Base-by-base conservation (phyloP, 2,113 vertebrate species). In the Oophaga pumilio region DNA sequence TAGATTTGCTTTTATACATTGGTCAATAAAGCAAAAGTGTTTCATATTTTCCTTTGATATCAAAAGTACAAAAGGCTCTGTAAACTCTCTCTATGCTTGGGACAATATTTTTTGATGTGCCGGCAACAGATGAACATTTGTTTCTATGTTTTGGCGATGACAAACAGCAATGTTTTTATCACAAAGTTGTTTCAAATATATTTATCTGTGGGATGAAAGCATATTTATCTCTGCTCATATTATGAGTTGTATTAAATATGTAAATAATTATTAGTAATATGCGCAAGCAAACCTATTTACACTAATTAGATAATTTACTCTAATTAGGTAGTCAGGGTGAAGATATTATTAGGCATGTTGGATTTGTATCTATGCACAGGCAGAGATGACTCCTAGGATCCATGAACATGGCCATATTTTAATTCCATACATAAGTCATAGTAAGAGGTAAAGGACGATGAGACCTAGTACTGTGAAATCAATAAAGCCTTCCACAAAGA, bases 41-140 rank as follows among this genome's bases (percentile, higher is more conserved):
- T 77, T 77, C 57, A 82, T 76, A 49, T 84, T 84, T 76, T 82
- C n/a, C 59, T 84, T 88, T 88, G 87, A 84, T 77, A 77, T 64
- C 43, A 56, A 62, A 88, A 84, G 80, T 68, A 88, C 80, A 88
- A 88, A 88, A 77, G 57, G 71, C 64, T 88, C 8, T 26, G 24
- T 43, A 80, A 49, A 73, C 33, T 43, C 26, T 76, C 68, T 84
- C 87, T 77, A 49, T 66, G 87, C 49, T 59, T 77, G 20, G 43
- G 43, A 88, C 49, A 64, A 68, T 69, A 76, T 56, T 71, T 43
- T 84, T 88, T 84, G 81, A 88, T 88, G 87, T 88, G 24, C 8
- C 24, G 18, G 71, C 57, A 84, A 77, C 80, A 88, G 59, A 60
- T 68, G 74, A 88, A 83, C 87, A 69, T 87, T 87, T 77, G 80